Percentiles rank a stretch among this genome's conserved stretches.
phyloP scores from a whole-genome alignment of 2,888 invertebrate species.

The Morinoia aosen region DNA sequence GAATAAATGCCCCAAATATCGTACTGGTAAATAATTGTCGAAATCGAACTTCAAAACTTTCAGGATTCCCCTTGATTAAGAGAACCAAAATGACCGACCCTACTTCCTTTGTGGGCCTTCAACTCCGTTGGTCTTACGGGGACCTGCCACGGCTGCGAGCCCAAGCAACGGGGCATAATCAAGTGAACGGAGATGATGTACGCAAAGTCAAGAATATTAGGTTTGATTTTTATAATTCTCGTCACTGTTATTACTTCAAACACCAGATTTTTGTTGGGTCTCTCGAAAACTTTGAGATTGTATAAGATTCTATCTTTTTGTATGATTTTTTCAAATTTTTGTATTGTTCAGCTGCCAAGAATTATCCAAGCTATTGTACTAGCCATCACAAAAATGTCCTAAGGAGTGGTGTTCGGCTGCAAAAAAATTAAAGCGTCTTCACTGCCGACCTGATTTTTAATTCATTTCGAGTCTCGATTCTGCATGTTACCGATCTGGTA shows the following conservation, averaged over 20 bases:
- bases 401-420: neutral
- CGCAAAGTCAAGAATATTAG: neutral
- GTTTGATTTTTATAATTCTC: neutral
- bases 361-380: neutral
- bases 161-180: neutral
- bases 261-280: neutral
- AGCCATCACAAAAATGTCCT: neutral
- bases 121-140: neutral
- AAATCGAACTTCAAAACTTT: no score
- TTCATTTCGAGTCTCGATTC: neutral
- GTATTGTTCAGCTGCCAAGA: neutral
- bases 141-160: neutral
- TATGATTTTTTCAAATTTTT: neutral
- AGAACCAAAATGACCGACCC: neutral
- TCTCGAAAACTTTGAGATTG: neutral
- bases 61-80: neutral
- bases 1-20: no score
- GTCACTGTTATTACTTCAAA: neutral
- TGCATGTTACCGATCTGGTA: neutral
- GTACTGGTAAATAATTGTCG: no score
- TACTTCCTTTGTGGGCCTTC: neutral
- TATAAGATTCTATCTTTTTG: neutral
- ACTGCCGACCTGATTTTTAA: neutral
- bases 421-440: neutral
- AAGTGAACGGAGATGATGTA: neutral